phyloP scores from a whole-genome alignment of 2,797 vertebrate genomes.

The Lutra lutra region DNA sequence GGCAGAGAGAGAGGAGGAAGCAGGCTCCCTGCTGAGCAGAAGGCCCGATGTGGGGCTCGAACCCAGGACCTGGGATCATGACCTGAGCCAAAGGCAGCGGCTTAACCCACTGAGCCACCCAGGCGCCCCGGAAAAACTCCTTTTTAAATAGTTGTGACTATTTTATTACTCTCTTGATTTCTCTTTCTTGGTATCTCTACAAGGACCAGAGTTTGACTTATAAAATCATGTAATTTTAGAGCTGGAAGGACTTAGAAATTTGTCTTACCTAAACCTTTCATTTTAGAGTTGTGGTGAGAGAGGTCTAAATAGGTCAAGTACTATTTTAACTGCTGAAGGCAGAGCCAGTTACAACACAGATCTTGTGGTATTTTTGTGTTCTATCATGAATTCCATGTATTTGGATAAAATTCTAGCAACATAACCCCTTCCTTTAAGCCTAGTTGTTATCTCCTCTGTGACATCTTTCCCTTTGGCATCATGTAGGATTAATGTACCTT shows the following conservation, averaged over 20 bases:
- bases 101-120: too few species aligned
- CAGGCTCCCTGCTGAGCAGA: too few species aligned
- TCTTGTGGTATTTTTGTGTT: conserved; percentile 26
- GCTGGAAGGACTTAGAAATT: conserved; percentile 5
- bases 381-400: neutral
- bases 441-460: neutral
- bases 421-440: neutral
- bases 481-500: neutral
- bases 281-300: conserved; percentile 39
- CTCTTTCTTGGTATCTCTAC: conserved; percentile 47
- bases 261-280: conserved; percentile 39
- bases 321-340: conserved; percentile 14
- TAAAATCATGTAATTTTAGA: conserved; percentile 43
- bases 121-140: neutral
- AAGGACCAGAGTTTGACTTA: neutral
- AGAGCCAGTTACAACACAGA: neutral
- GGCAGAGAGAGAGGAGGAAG: too few species aligned
- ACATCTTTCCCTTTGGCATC: neutral
- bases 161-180: conserved; percentile 41
- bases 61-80: too few species aligned
- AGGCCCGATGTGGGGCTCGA: too few species aligned
- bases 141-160: conserved; percentile 39
- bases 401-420: neutral
- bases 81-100: too few species aligned
- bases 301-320: conserved; percentile 4